Base-by-base conservation (phyloP, 1,140 invertebrate genomes). In the Tyrophagus putrescentiae region DNA sequence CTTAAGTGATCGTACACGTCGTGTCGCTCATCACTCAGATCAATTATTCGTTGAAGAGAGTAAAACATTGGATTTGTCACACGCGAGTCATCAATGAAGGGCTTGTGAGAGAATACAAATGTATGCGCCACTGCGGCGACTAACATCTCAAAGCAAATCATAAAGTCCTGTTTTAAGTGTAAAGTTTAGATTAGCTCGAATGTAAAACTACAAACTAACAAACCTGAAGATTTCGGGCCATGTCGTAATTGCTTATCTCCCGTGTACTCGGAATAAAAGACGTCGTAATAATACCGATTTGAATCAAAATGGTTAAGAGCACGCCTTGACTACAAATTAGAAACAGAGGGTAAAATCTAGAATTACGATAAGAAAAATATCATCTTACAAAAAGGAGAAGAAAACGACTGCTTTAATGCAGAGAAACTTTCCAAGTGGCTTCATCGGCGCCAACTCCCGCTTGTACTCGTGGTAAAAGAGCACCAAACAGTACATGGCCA, bases 101-200 rank as follows among this genome's bases (percentile, higher is more conserved):
- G 85, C 70, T 84, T 82, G 71, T 93, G 85, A 27, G 89, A 89
- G 70, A 96, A 97, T 64, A 87, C 89, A 72, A 87, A 95, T 69
- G 92, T 87, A 75, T 96, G 92, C 3, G 88, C 91, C 13, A 95
- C 80, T 0, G 91, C 87, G 9, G 92, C 92, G 64, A 96, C 70
- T 70, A 95, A 94, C 92, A 97, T 97, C 75, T 97, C 92, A 67
- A 96, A 90, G 68, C 92, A 97, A 60, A 97, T 92, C 48, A 92
- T 75, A 72, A 95, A 94, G 75, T 96, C 87, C 82, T 92, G 73
- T 23, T 60, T 62, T 39, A 54, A 59, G 39, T 41, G 66, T 65
- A 75, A 73, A 63, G 59, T 67, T 48, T 48, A 68, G 45, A 61
- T 36, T 11, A 28, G 41, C 59, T 23, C 29, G 53, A 1, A 3